Conservation (phyloP, 2,888 invertebrate species). For the Acrocyrtus sp. region DNA sequence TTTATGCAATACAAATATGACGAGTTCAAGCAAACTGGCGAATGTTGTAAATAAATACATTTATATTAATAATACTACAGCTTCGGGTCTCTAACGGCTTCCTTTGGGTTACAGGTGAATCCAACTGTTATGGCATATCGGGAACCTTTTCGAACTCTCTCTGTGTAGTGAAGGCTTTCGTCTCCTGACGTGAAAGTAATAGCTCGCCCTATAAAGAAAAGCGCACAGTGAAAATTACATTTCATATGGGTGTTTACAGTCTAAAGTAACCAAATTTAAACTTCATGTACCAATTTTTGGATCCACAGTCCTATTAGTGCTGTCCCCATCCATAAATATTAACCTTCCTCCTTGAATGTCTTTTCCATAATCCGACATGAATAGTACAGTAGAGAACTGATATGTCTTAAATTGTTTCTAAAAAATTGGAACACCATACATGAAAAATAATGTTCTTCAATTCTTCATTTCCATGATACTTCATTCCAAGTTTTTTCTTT, state of each 20-base stretch:
- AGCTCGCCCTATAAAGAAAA: slow-evolving; percentile 72
- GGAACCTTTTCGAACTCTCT: slow-evolving; percentile 79
- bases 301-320: slow-evolving; percentile 78
- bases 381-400: slow-evolving; percentile 86
- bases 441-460: not conserved
- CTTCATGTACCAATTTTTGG: slow-evolving; percentile 68
- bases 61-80: too few species aligned
- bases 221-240: not conserved
- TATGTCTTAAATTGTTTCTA: slow-evolving; percentile 87
- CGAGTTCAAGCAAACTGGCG: too few species aligned
- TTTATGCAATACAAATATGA: too few species aligned
- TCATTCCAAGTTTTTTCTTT: slow-evolving; percentile 45
- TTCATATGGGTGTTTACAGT: too few species aligned
- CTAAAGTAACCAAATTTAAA: too few species aligned
- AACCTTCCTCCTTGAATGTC: slow-evolving; percentile 88
- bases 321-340: slow-evolving; percentile 76
- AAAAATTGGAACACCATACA: not conserved
- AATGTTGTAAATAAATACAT: too few species aligned
- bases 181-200: slow-evolving; percentile 88
- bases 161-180: slow-evolving; percentile 86
- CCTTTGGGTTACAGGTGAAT: slow-evolving; percentile 81
- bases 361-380: slow-evolving; percentile 77
- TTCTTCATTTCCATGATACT: not conserved
- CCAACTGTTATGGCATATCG: slow-evolving; percentile 87
- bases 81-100: slow-evolving; percentile 50